A percentile compares a stretch with the other conserved stretches of the same genome.
phyloP scores from a whole-genome alignment of 2,888 invertebrate genomes.

The Horisme vitalbata region DNA sequence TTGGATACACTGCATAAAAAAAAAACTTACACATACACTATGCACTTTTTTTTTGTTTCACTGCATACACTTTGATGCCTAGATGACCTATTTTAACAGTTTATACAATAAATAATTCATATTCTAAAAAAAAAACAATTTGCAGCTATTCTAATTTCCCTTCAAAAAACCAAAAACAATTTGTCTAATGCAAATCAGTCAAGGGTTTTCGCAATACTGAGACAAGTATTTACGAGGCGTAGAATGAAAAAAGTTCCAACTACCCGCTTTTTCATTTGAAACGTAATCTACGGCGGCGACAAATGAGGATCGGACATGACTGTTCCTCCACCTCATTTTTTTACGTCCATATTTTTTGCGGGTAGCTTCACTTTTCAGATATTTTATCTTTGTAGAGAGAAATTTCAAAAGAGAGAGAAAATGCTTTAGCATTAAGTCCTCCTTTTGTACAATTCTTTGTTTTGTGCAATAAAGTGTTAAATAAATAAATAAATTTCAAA shows the following conservation, averaged over 20 bases:
- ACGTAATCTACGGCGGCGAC: slow-evolving; percentile 69
- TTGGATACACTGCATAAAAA: too few species aligned
- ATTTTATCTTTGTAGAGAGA: not conserved
- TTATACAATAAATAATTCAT: too few species aligned
- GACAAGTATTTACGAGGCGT: slow-evolving; percentile 64
- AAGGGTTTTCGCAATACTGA: slow-evolving; percentile 52
- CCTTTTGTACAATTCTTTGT: too few species aligned
- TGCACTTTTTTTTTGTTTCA: too few species aligned
- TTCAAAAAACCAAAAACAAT: not conserved
- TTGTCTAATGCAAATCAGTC: slow-evolving; percentile 60
- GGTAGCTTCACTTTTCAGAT: slow-evolving; percentile 40
- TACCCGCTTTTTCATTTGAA: slow-evolving; percentile 76
- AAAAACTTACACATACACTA: too few species aligned
- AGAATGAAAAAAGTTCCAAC: slow-evolving; percentile 64
- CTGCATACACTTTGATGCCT: too few species aligned
- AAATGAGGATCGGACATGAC: slow-evolving; percentile 74
- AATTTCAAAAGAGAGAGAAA: too few species aligned
- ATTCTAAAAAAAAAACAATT: not conserved
- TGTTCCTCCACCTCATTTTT: slow-evolving; percentile 48
- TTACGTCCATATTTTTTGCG: slow-evolving; percentile 37
- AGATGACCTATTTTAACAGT: too few species aligned
- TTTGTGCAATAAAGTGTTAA: too few species aligned
- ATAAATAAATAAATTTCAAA: too few species aligned
- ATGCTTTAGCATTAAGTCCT: too few species aligned
- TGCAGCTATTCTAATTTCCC: not conserved